Base-by-base conservation (phyloP, 2,113 vertebrate species). In the Tragelaphus buxtoni region DNA sequence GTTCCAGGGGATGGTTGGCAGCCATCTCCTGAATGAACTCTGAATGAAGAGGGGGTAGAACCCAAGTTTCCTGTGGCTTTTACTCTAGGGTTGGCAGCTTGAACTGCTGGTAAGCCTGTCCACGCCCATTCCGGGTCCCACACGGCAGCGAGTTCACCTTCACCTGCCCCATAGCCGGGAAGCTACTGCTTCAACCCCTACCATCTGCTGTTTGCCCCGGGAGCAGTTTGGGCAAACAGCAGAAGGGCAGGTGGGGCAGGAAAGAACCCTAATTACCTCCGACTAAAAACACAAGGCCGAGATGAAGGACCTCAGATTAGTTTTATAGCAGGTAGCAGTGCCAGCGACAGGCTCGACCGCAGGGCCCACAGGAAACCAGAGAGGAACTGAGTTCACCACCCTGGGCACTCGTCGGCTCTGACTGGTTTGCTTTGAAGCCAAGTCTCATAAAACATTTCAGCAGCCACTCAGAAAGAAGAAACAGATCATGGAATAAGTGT, bases 351-450 rank as follows among this genome's bases (percentile, higher is more conserved):
- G 3, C 28, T 90, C 22, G 2, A 35, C 35, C 9, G 16, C 56
- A n/a, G 74, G 20, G 96, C 53, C 26, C 18, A 53, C 95, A 96
- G 93, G 96, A 96, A 96, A 65, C 83, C 58, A 61, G 90, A n/a
- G 79, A 76, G 87, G 97, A 88, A 24, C 94, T 69, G 65, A 7
- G 8, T 1, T 80, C 5, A 47, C 95, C 90, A 8, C 90, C 11
- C 10, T 0, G n/a, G 72, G 53, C 18, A 3, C 0, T 12, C 30
- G 7, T 2, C 5, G 24, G 39, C 95, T 90, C 53, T 9, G 17
- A 85, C 89, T 58, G 56, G 32, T 45, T 88, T 39, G 42, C 76
- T 92, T 1, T 20, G 74, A 95, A 91, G 92, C 90, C 26, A 49
- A 85, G 53, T 72, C 30, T 80, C n/a, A 28, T 5, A 51, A 24